Evolutionary conservation across 2,888 invertebrate genomes (phyloP), one percentile per base, ranked within the genome.

Genomic region (Pecten maximus): DNA sequence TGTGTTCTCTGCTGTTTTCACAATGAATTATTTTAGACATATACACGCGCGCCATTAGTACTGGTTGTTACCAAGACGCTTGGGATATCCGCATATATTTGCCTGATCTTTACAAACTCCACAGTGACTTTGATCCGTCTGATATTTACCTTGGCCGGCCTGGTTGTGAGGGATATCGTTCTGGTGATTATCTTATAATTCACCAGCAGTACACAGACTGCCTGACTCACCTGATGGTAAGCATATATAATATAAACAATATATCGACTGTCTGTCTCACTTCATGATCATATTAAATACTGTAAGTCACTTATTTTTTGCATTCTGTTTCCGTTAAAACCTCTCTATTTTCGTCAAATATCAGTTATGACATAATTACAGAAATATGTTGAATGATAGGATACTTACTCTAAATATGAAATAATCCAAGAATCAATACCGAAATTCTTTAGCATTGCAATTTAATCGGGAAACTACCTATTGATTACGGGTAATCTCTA

Each of bases 111-210:
- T 74, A 74, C 74, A 74, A 74, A 35, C 74, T 19, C 0, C 74
- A 74, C 10, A 74, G 74, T 74, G 74, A 74, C 35, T 74, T 74
- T 74, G 74, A 74, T 28, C 74, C 74, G 28, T 74, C 74, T 28
- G 74, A 74, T 74, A 74, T 74, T 35, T 74, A 74, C 74, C 74
- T 74, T 28, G 74, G 74, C 23, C 28, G 28, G 28, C 74, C 74
- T 74, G 74, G 74, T 35, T 74, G 74, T 10, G 8, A 28, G 74
- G 74, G 74, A 0, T 74, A 74, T 35, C 74, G 74, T 3, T 28
- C 35, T 35, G 74, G 74, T 35, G 23, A 74, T 15, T 74, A 74
- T 35, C 74, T 74, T 10, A 2, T 28, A 28, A 28, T 74, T 12
- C 8, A 74, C 74, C 74, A 74, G 10, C 74, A 74, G 74, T 74